phyloP scores from a whole-genome alignment of 2,797 vertebrate genomes.

The Galago senegalensis region DNA sequence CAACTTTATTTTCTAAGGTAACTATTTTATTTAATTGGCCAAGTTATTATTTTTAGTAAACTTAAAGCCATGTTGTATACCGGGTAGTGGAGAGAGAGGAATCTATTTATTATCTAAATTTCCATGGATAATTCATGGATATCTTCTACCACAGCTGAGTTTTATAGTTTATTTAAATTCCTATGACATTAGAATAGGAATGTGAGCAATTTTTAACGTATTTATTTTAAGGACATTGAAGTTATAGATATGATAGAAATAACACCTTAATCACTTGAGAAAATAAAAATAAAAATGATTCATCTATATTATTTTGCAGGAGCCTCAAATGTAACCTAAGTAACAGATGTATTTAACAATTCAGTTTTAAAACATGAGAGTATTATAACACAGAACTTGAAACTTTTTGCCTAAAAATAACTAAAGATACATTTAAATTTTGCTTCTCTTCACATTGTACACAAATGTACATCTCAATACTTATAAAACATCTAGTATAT shows the following conservation, averaged over 20 bases:
- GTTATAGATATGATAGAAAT: background rate
- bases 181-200: background rate
- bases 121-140: background rate
- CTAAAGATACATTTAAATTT: background rate
- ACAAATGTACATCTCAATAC: background rate
- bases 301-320: background rate
- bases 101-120: background rate
- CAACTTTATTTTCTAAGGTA: background rate
- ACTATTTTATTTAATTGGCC: background rate
- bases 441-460: background rate
- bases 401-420: background rate
- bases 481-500: background rate
- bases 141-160: background rate
- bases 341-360: background rate
- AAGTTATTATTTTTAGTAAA: background rate
- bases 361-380: background rate
- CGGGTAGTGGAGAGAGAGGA: background rate
- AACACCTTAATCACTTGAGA: background rate
- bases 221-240: background rate
- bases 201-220: background rate
- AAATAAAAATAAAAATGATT: conserved; percentile 13
- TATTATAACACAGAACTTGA: conserved; percentile 50
- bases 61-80: background rate
- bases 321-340: conserved; percentile 1
- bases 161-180: background rate